Evolutionary conservation across 2,888 invertebrate genomes (phyloP).

Genomic region (Maniola hyperantus): DNA sequence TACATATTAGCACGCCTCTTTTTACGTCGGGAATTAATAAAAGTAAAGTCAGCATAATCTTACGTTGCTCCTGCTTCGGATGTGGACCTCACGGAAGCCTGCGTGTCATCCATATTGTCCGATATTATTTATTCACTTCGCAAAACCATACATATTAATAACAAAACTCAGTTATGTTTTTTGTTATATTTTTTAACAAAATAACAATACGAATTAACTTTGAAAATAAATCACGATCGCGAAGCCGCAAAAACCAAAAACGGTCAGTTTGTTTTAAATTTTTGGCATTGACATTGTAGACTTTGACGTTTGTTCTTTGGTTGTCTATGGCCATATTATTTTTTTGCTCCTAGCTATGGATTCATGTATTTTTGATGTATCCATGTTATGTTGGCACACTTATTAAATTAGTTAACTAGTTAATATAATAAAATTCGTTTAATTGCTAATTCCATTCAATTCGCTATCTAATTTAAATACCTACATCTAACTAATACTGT

Average conservation of each 20-base stretch:
- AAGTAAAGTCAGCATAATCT: slow-evolving; percentile 44
- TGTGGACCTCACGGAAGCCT: slow-evolving; percentile 55
- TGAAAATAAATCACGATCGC: neutral
- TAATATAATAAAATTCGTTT: too few species aligned
- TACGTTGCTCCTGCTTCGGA: slow-evolving; percentile 53
- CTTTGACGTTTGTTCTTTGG: neutral
- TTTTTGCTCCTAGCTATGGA: neutral
- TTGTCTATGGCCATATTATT: neutral
- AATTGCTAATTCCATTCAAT: too few species aligned
- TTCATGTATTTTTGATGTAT: neutral
- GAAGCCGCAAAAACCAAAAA: neutral
- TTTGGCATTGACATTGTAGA: neutral
- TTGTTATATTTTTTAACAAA: neutral
- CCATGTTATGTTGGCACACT: neutral
- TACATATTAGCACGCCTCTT: too few species aligned
- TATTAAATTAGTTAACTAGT: too few species aligned
- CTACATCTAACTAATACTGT: too few species aligned
- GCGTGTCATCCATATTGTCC: slow-evolving; percentile 63
- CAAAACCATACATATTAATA: neutral
- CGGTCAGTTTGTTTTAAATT: neutral
- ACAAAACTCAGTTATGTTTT: neutral
- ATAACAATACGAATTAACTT: neutral
- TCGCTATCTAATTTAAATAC: too few species aligned
- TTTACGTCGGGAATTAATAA: neutral
- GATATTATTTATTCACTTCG: slow-evolving; percentile 9